phyloP scores from a whole-genome alignment of 2,888 invertebrate species.

The Nemurella pictetii region DNA sequence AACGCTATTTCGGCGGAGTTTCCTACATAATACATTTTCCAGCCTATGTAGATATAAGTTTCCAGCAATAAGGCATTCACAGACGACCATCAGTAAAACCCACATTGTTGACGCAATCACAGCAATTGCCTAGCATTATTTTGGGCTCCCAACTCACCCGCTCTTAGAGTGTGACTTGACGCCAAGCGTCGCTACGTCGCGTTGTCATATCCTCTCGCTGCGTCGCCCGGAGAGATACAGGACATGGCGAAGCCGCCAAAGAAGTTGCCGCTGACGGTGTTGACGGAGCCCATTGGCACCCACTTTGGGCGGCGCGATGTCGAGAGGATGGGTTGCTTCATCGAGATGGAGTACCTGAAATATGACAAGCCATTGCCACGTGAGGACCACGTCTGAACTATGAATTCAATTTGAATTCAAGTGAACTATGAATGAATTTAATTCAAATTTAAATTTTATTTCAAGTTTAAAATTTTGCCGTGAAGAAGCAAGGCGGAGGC shows the following conservation, averaged over 20 bases:
- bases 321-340: constrained; percentile 53
- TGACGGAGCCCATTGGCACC: constrained; percentile 38
- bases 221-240: neutral
- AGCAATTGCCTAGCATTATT: neutral
- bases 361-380: constrained; percentile 32
- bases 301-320: constrained; percentile 51
- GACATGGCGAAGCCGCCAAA: neutral
- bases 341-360: constrained; percentile 52
- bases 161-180: no score
- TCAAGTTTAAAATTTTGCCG: no score
- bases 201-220: no score
- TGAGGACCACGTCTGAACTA: neutral
- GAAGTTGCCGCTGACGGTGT: neutral
- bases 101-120: no score
- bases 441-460: neutral
- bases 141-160: neutral
- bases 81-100: no score
- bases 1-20: no score
- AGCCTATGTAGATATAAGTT: no score
- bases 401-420: no score
- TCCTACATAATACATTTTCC: no score
- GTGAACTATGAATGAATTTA: no score
- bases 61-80: no score
- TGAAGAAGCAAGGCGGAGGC: no score
- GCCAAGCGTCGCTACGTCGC: neutral